Evolutionary conservation across 2,113 vertebrate species (phyloP).

Genomic region (Amphiprion ocellaris): DNA sequence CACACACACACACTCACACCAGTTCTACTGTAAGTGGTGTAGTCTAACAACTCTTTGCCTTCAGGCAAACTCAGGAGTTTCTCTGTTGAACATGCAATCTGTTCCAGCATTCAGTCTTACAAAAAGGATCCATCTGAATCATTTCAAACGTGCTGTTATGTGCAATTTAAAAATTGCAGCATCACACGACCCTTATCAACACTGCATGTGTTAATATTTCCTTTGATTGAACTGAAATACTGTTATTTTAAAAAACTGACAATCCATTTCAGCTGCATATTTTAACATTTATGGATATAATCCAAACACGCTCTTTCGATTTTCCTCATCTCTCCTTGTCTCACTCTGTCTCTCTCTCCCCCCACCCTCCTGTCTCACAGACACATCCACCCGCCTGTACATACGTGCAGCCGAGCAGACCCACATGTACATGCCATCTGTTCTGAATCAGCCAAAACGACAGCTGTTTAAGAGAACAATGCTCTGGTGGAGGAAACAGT

Average conservation of each 20-base stretch:
- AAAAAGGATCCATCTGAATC: constrained; percentile 54
- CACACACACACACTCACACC: constrained; percentile 34
- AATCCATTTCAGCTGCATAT: constrained; percentile 30
- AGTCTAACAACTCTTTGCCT: constrained; percentile 68
- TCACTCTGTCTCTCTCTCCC: neutral
- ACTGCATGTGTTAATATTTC: neutral
- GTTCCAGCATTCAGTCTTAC: constrained; percentile 47
- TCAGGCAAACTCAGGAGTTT: constrained; percentile 63
- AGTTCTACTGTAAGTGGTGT: constrained; percentile 59
- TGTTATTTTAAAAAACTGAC: constrained; percentile 4
- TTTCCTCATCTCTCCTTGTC: constrained; percentile 2
- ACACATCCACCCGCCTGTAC: constrained; percentile 65
- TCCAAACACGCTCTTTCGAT: constrained; percentile 7
- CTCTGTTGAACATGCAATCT: constrained; percentile 56
- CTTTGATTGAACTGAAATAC: constrained; percentile 2
- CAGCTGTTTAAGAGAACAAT: constrained; percentile 88
- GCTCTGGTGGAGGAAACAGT: constrained; percentile 75
- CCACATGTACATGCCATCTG: constrained; percentile 83
- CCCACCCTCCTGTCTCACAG: constrained; percentile 44
- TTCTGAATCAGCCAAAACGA: constrained; percentile 86
- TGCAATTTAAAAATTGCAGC: constrained; percentile 7
- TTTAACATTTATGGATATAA: constrained; percentile 41
- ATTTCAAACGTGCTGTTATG: constrained; percentile 31
- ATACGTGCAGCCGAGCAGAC: constrained; percentile 66
- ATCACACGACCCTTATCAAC: constrained; percentile 37